A percentile compares a stretch with the other conserved stretches of the same genome.
These are phyloP conservation scores for Drosophila bocqueti DNA, from an alignment of 1,140 invertebrate species.

Conservation along the genomic window DNA sequence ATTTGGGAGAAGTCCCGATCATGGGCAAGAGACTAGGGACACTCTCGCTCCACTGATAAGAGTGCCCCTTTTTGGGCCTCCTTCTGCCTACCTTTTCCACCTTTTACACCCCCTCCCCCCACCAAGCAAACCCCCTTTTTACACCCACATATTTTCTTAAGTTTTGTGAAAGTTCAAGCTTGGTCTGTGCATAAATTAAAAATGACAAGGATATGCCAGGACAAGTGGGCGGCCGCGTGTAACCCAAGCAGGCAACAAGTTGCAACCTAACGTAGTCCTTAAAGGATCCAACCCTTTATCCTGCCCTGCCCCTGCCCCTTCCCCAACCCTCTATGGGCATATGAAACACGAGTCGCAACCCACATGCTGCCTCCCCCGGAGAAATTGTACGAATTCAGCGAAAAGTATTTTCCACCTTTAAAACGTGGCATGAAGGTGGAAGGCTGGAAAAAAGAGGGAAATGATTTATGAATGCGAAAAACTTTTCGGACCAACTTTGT, in stretches of 20 bases:
- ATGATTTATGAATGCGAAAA: constrained; percentile 81
- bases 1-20: not conserved
- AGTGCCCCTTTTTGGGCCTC: not conserved
- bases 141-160: constrained; percentile 29
- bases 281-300: constrained; percentile 12
- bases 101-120: not conserved
- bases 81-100: not conserved
- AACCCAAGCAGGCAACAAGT: constrained; percentile 77
- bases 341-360: constrained; percentile 59
- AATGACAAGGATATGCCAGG: constrained; percentile 77
- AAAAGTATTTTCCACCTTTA: constrained; percentile 83
- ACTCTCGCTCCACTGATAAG: constrained; percentile 1
- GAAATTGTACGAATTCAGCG: constrained; percentile 81
- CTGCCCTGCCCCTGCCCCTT: not conserved
- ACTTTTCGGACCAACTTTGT: constrained; percentile 77
- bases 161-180: constrained; percentile 56
- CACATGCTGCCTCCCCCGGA: not conserved
- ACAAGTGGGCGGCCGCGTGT: constrained; percentile 40
- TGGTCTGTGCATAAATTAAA: constrained; percentile 75
- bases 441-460: constrained; percentile 58
- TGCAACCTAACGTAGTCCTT: constrained; percentile 63
- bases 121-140: not conserved
- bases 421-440: constrained; percentile 41
- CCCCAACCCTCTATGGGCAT: constrained; percentile 31
- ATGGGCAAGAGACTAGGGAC: constrained; percentile 7